Evolutionary conservation across 2,113 vertebrate genomes (phyloP).

Genomic region (Brienomyrus brachyistius): DNA sequence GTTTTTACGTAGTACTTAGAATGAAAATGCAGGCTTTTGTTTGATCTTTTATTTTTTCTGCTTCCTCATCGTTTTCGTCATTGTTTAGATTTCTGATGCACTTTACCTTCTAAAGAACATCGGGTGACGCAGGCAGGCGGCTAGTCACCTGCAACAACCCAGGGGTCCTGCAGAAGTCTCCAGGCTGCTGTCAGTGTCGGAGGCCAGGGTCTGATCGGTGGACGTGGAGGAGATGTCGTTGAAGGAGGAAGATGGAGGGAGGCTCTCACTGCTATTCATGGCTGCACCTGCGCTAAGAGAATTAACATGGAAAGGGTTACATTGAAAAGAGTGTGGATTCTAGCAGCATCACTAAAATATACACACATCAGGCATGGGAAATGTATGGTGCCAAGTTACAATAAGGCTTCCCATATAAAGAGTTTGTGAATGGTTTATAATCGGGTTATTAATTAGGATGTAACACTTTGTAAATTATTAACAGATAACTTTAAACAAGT

Average conservation of each 20-base stretch:
- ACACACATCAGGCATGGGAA: constrained; percentile 10
- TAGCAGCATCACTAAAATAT: constrained; percentile 14
- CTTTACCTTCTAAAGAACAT: constrained; percentile 95
- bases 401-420: too few relatives aligned
- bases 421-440: too few relatives aligned
- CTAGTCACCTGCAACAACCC: constrained; percentile 99
- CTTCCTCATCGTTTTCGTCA: constrained; percentile 47
- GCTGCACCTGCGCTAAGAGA: constrained; percentile 99
- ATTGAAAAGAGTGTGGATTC: constrained; percentile 53
- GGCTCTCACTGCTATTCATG: constrained; percentile 99
- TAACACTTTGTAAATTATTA: too few relatives aligned
- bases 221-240: constrained; percentile 99
- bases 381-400: too few relatives aligned
- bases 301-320: constrained; percentile 86
- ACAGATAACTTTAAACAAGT: too few relatives aligned
- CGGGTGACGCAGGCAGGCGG: constrained; percentile 99
- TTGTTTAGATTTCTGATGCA: constrained; percentile 37
- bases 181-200: constrained; percentile 99
- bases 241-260: constrained; percentile 95
- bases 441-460: too few relatives aligned
- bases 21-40: constrained; percentile 79
- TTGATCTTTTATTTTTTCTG: constrained; percentile 32
- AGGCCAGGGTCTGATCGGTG: constrained; percentile 97
- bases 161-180: constrained; percentile 96
- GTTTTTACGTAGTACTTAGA: constrained; percentile 59